Conservation (phyloP, 1,140 invertebrate genomes). For the Diorhabda elongata region DNA sequence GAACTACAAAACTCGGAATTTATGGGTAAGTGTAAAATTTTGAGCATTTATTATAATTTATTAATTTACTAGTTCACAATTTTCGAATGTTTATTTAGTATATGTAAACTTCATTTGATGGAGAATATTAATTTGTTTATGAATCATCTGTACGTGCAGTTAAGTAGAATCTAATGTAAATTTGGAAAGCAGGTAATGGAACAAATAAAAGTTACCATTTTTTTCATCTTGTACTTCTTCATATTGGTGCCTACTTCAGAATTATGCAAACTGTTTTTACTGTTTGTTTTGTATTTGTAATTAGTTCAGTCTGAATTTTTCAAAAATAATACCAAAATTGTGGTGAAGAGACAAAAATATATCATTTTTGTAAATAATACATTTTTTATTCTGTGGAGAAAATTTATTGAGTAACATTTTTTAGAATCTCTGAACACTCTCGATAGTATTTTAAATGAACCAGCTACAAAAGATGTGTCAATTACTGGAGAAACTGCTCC, state of each 20-base stretch:
- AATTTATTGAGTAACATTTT: conserved; percentile 1
- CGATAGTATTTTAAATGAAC: conserved; percentile 25
- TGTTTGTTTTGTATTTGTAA: too few species aligned
- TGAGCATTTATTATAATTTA: neutral
- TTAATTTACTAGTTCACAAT: neutral
- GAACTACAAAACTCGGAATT: conserved; percentile 35
- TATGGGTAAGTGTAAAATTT: conserved; percentile 25
- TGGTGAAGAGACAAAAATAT: neutral
- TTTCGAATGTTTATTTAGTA: neutral
- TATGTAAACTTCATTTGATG: too few species aligned
- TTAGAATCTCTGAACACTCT: conserved; percentile 29
- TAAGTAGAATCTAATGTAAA: too few species aligned
- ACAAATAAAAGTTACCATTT: too few species aligned
- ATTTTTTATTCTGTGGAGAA: neutral
- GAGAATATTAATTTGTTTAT: too few species aligned
- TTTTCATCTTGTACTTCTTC: too few species aligned
- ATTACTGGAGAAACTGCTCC: conserved; percentile 12
- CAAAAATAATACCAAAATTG: too few species aligned
- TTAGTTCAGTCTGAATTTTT: too few species aligned
- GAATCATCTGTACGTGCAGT: too few species aligned
- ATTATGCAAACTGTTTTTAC: too few species aligned
- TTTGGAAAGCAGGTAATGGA: too few species aligned
- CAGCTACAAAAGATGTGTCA: conserved; percentile 14
- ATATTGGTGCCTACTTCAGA: too few species aligned
- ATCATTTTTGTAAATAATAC: neutral